Conservation (phyloP, 2,113 vertebrate species). For the Clinocottus analis region DNA sequence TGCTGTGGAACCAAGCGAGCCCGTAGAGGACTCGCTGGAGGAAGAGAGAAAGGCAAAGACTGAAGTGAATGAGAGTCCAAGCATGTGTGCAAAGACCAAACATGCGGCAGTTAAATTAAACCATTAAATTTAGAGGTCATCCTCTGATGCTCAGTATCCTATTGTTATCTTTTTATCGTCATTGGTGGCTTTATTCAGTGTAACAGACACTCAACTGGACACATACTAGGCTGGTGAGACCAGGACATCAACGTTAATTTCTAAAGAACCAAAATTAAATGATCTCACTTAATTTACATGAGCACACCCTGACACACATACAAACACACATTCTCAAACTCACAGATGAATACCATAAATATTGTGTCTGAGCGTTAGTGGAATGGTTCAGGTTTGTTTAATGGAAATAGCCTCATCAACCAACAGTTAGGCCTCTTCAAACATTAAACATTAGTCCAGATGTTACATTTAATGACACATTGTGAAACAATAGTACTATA, state of each 20-base stretch:
- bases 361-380: slow-evolving; percentile 32
- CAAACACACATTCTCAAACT: slow-evolving; percentile 7
- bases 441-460: slow-evolving; percentile 42
- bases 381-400: slow-evolving; percentile 35
- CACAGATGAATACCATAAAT: slow-evolving; percentile 33
- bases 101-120: slow-evolving; percentile 36
- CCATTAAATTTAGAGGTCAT: slow-evolving; percentile 43
- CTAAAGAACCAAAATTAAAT: slow-evolving; percentile 48
- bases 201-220: slow-evolving; percentile 54
- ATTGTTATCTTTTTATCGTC: slow-evolving; percentile 25
- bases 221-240: slow-evolving; percentile 41
- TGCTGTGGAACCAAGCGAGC: slow-evolving; percentile 64
- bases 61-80: slow-evolving; percentile 20
- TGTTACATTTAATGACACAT: slow-evolving; percentile 34
- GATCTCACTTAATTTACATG: slow-evolving; percentile 29
- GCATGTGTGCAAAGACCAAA: slow-evolving; percentile 36
- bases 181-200: slow-evolving; percentile 40
- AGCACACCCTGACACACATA: slow-evolving; percentile 33
- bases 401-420: slow-evolving; percentile 23
- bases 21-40: slow-evolving; percentile 34
- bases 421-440: slow-evolving; percentile 44
- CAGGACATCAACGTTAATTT: slow-evolving; percentile 49
- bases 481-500: slow-evolving; percentile 30
- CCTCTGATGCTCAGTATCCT: slow-evolving; percentile 19
- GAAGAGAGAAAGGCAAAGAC: slow-evolving; percentile 60